phyloP scores from a whole-genome alignment of 2,113 vertebrate genomes.

The Barnardius zonarius region DNA sequence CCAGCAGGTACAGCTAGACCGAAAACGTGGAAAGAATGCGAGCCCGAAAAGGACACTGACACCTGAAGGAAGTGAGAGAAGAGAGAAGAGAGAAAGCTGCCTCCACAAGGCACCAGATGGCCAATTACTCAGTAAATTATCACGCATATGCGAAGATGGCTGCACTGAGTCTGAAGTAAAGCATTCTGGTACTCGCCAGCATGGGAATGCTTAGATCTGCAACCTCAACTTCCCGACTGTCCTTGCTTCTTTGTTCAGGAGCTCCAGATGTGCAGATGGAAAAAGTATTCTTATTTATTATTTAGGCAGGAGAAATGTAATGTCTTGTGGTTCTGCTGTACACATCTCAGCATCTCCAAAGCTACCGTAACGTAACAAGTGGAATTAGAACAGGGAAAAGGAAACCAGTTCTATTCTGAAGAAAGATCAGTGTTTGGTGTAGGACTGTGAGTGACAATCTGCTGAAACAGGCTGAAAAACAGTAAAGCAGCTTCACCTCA shows the following conservation, averaged over 20 bases:
- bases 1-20: background rate
- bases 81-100: background rate
- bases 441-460: background rate
- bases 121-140: background rate
- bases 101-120: background rate
- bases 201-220: background rate
- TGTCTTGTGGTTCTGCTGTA: background rate
- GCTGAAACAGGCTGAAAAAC: background rate
- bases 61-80: background rate
- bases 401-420: background rate
- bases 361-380: accelerated
- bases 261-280: background rate
- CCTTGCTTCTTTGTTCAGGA: background rate
- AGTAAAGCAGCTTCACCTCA: background rate
- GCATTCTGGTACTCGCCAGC: background rate
- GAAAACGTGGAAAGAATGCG: background rate
- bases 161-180: background rate
- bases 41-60: background rate
- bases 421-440: background rate
- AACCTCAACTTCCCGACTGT: background rate
- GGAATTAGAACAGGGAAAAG: background rate
- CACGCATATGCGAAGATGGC: background rate
- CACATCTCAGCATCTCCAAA: background rate
- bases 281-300: background rate
- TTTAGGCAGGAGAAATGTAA: background rate